A percentile compares a stretch with the other conserved stretches of the same genome.
phyloP scores from a whole-genome alignment of 2,113 vertebrate genomes.

The Sinocyclocheilus grahami region DNA sequence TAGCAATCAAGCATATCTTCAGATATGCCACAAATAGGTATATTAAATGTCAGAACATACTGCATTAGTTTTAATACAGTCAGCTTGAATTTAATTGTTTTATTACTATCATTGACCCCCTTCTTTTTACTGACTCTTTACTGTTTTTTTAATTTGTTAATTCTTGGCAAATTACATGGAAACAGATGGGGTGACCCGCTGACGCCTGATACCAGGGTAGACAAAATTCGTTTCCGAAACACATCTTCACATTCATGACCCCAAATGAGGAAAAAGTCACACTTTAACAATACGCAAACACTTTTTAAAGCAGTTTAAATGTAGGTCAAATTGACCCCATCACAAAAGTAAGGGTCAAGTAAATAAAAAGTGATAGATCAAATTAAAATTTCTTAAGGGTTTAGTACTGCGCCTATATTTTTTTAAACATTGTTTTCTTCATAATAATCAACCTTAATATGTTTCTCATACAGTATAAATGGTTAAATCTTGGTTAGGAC shows the following conservation, averaged over 20 bases:
- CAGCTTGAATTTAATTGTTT: constrained; percentile 56
- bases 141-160: neutral
- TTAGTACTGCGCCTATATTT: neutral
- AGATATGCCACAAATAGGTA: neutral
- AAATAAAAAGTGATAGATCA: neutral
- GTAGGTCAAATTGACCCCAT: neutral
- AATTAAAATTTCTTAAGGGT: neutral
- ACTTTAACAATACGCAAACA: neutral
- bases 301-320: neutral
- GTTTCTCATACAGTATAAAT: neutral
- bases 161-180: neutral
- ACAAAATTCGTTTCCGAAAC: neutral
- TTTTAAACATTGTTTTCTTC: no score
- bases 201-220: neutral
- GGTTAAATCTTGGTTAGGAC: neutral
- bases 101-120: constrained; percentile 63
- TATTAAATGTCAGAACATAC: neutral
- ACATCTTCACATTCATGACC: neutral
- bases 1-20: neutral
- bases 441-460: neutral
- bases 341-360: neutral
- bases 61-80: constrained; percentile 34
- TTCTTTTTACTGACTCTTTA: neutral
- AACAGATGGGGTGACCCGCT: neutral
- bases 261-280: no score